These are phyloP conservation scores for Grus americana DNA, from an alignment of 2,113 vertebrate genomes.

Conservation along the genomic window DNA sequence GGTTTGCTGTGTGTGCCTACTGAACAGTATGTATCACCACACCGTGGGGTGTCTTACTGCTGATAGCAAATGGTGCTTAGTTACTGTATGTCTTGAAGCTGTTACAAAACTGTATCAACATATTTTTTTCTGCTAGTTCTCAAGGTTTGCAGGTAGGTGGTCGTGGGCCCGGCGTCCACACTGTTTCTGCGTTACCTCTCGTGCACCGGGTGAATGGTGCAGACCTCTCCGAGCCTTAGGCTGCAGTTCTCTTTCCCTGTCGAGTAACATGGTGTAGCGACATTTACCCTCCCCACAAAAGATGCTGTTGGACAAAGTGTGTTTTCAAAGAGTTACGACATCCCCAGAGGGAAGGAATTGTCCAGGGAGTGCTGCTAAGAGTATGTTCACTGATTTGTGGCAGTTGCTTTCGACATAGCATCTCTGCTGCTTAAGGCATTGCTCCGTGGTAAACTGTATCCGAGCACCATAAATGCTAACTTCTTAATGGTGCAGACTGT, in stretches of 20 bases:
- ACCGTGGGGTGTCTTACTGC: conserved; percentile 71
- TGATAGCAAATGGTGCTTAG: conserved; percentile 53
- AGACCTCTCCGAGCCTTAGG: neutral
- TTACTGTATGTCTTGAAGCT: conserved; percentile 48
- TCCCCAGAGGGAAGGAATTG: conserved; percentile 1
- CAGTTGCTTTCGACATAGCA: neutral
- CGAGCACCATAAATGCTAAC: neutral
- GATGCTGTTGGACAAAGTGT: neutral
- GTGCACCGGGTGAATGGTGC: neutral
- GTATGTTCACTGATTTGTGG: neutral
- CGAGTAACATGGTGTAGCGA: rapidly evolving
- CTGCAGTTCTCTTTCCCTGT: neutral
- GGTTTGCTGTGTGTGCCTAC: conserved; percentile 60
- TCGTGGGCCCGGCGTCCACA: neutral
- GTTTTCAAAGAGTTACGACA: neutral
- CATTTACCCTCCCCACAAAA: neutral
- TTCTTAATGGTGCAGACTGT: neutral
- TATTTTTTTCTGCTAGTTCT: conserved; percentile 45
- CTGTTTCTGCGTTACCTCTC: neutral
- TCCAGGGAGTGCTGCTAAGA: neutral
- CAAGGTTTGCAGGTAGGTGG: conserved; percentile 57
- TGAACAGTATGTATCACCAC: conserved; percentile 67
- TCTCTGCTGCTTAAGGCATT: neutral
- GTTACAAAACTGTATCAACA: conserved; percentile 30
- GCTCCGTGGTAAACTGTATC: neutral